Conservation (phyloP, 2,888 invertebrate species). For the Troilus luridus region DNA sequence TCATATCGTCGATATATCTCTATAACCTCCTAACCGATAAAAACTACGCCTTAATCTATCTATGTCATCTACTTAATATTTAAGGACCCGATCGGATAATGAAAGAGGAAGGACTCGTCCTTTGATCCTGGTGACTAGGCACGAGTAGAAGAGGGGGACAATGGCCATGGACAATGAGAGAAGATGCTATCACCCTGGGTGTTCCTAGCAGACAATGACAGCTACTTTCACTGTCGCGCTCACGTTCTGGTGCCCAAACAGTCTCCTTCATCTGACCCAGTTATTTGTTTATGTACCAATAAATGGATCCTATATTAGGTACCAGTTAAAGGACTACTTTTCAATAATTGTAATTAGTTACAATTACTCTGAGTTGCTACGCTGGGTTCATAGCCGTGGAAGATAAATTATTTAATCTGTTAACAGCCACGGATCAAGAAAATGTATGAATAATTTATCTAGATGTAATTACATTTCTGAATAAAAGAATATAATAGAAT, state of each 20-base stretch:
- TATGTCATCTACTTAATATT: not conserved
- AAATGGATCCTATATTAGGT: not conserved
- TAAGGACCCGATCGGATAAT: not conserved
- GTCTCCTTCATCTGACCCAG: not conserved
- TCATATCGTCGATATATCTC: too few relatives aligned
- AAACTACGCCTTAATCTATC: not conserved
- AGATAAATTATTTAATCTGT: too few relatives aligned
- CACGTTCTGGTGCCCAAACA: not conserved
- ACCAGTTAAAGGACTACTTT: too few relatives aligned
- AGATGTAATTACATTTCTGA: too few relatives aligned
- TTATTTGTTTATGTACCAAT: not conserved
- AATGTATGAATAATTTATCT: too few relatives aligned
- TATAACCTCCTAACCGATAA: not conserved
- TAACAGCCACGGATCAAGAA: too few relatives aligned
- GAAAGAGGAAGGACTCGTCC: not conserved
- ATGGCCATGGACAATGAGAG: not conserved
- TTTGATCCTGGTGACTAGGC: not conserved
- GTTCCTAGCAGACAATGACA: not conserved
- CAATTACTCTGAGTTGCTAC: too few relatives aligned
- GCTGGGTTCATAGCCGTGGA: too few relatives aligned
- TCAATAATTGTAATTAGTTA: too few relatives aligned
- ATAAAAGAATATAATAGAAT: too few relatives aligned
- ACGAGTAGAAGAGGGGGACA: not conserved
- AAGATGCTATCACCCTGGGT: slow-evolving; percentile 12
- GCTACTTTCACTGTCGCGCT: slow-evolving; percentile 14